Evolutionary conservation across 53 echinoderm and acorn worm species (phyloP).

Genomic region (Arbacia lixula): DNA sequence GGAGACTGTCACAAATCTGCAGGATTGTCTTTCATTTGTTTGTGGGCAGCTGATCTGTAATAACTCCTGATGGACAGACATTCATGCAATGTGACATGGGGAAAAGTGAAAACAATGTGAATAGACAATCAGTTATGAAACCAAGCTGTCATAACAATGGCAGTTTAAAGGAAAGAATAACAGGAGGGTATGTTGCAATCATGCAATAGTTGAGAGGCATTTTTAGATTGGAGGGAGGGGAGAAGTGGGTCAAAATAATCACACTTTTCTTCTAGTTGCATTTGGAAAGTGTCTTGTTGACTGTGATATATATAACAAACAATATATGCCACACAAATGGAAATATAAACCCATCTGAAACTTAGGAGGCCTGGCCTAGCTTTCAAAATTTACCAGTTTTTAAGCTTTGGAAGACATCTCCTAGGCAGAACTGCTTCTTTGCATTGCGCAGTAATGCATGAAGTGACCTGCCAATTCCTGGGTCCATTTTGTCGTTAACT

Average conservation of each 20-base stretch:
- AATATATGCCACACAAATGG: conserved; percentile 7
- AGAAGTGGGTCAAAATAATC: conserved; percentile 12
- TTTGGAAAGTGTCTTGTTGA: conserved; percentile 6
- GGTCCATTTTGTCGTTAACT: conserved; percentile 30
- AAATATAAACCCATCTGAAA: conserved; percentile 20
- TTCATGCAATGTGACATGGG: conserved; percentile 4
- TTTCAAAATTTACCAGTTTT: conserved; percentile 26
- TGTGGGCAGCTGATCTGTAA: conserved; percentile 4
- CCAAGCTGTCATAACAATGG: conserved; percentile 11
- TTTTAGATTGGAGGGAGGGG: too few species aligned
- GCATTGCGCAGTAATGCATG: conserved; percentile 12
- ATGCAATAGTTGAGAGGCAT: conserved; percentile 5
- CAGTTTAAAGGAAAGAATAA: conserved; percentile 3
- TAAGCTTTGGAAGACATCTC: conserved; percentile 4
- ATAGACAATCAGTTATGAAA: conserved; percentile 6
- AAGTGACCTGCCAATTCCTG: conserved; percentile 13
- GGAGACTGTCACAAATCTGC: neutral
- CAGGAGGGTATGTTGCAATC: conserved; percentile 20
- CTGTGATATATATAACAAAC: conserved; percentile 13
- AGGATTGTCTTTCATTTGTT: conserved; percentile 9
- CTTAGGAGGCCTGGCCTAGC: conserved; percentile 27
- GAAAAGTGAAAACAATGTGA: neutral
- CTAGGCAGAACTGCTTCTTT: conserved; percentile 9
- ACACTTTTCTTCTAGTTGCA: conserved; percentile 5
- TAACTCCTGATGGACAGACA: conserved; percentile 10